These are phyloP conservation scores for Aix galericulata DNA, from an alignment of 2,113 vertebrate species.

Conservation along the genomic window DNA sequence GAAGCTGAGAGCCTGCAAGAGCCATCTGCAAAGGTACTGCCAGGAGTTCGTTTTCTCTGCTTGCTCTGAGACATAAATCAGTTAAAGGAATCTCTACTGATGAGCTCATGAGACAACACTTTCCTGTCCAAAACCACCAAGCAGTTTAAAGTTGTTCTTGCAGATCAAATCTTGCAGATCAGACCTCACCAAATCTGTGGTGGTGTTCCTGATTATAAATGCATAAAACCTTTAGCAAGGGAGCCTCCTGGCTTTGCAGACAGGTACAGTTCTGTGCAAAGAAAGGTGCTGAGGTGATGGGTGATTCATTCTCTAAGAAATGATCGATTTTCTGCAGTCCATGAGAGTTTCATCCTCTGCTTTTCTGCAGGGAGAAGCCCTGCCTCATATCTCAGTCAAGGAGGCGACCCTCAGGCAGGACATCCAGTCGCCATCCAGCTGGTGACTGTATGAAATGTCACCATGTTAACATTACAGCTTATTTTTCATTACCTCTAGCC, in stretches of 20 bases:
- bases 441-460: background rate
- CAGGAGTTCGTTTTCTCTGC: background rate
- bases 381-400: accelerated
- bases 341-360: background rate
- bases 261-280: background rate
- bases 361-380: background rate
- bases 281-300: background rate
- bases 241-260: background rate
- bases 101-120: background rate
- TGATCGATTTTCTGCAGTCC: background rate
- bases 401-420: background rate
- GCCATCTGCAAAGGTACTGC: background rate
- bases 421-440: too few relatives aligned
- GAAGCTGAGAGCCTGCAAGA: background rate
- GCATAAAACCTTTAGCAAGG: background rate
- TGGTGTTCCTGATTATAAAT: background rate
- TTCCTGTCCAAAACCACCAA: background rate
- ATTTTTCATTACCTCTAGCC: background rate
- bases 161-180: background rate
- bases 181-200: background rate
- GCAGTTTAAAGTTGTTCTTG: background rate
- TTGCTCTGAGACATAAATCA: background rate
- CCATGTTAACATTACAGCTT: background rate
- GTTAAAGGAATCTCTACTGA: background rate
- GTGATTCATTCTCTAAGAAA: background rate